phyloP scores from a whole-genome alignment of 2,797 vertebrate species.

The Sarcophilus harrisii region DNA sequence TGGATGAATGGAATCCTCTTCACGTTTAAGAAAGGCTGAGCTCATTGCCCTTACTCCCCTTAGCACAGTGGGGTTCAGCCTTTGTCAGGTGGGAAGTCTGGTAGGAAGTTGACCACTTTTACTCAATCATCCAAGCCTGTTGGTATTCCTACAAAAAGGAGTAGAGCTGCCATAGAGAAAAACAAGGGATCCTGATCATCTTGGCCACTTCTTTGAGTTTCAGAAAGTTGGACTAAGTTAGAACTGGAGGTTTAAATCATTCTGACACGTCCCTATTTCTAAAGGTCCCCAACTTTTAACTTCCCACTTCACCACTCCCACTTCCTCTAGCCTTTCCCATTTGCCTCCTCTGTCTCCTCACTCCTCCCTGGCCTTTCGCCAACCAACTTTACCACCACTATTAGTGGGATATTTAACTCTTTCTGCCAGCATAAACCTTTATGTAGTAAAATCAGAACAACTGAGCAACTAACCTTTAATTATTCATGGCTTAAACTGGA shows the following conservation, averaged over 20 bases:
- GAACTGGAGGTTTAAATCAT: not conserved
- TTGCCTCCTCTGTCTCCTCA: not conserved
- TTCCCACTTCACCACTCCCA: not conserved
- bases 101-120: not conserved
- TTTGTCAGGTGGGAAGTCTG: constrained; percentile 27
- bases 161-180: not conserved
- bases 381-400: constrained; percentile 73
- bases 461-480: constrained; percentile 85
- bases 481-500: constrained; percentile 83
- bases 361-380: constrained; percentile 67
- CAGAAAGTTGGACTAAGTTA: not conserved
- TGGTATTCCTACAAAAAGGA: not conserved
- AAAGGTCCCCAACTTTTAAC: not conserved
- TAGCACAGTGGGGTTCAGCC: constrained; percentile 7
- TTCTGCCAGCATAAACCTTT: constrained; percentile 88
- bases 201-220: not conserved
- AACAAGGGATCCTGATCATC: not conserved
- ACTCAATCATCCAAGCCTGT: not conserved
- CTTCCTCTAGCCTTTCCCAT: constrained; percentile 18
- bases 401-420: constrained; percentile 82
- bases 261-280: not conserved
- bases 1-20: not conserved
- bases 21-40: not conserved
- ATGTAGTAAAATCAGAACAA: constrained; percentile 87
- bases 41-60: not conserved